Evolutionary conservation across 2,888 invertebrate species (phyloP).

Genomic region (Standfussiana lucernea): DNA sequence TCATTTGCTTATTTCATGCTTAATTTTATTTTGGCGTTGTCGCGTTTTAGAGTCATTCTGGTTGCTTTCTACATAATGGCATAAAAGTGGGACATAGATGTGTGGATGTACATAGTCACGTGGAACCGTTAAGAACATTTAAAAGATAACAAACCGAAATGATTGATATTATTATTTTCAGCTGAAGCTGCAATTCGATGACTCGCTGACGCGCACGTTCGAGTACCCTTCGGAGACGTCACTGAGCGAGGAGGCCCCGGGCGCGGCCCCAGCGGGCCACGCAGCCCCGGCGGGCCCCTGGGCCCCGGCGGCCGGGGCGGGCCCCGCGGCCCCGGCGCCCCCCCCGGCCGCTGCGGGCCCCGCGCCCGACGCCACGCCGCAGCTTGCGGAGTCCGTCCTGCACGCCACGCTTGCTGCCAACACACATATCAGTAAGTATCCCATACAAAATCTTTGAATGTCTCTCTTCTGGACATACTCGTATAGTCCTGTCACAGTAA

Average conservation of each 20-base stretch:
- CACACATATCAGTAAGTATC: conserved; percentile 81
- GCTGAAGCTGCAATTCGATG: conserved; percentile 97
- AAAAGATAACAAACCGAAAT: neutral
- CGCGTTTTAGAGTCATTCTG: neutral
- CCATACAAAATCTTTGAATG: too few species aligned
- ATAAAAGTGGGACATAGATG: neutral
- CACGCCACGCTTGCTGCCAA: conserved; percentile 78
- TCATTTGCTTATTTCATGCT: neutral
- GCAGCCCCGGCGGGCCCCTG: conserved; percentile 32
- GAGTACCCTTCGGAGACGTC: conserved; percentile 98
- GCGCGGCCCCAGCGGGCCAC: conserved; percentile 46
- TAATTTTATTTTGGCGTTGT: neutral
- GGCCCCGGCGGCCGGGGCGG: conserved; percentile 40
- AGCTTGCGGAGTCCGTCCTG: conserved; percentile 66
- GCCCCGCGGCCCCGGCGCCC: conserved; percentile 44
- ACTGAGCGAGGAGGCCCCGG: conserved; percentile 91
- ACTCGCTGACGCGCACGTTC: conserved; percentile 96
- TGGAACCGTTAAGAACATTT: neutral
- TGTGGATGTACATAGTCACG: neutral
- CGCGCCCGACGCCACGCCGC: conserved; percentile 34
- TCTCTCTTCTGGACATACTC: neutral
- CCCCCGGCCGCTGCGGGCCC: conserved; percentile 24
- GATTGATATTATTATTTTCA: conserved; percentile 82
- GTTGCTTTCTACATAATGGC: too few species aligned
- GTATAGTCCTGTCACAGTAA: neutral